Evolutionary conservation across 2,888 invertebrate species (phyloP).

Genomic region (Odontocolon sp.): DNA sequence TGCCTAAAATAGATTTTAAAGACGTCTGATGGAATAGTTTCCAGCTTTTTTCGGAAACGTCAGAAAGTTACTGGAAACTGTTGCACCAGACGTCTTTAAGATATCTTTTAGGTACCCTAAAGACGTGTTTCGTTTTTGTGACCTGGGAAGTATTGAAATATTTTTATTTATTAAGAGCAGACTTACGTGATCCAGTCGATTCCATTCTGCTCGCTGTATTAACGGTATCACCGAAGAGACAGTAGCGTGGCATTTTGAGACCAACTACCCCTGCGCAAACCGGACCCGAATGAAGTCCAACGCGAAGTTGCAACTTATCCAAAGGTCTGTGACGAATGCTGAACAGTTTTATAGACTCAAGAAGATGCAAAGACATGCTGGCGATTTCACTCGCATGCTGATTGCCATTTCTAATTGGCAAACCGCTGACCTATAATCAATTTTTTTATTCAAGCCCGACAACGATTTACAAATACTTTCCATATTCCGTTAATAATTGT

Average conservation of each 20-base stretch:
- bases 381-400: constrained; percentile 96
- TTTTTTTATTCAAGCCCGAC: neutral
- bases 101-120: too few relatives aligned
- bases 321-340: constrained; percentile 93
- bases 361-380: constrained; percentile 93
- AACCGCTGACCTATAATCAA: constrained; percentile 87
- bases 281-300: constrained; percentile 96
- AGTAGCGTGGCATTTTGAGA: constrained; percentile 96
- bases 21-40: too few relatives aligned
- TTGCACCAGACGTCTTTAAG: too few relatives aligned
- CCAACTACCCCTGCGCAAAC: constrained; percentile 97
- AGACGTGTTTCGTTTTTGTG: too few relatives aligned
- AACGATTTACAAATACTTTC: too few relatives aligned
- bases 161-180: neutral
- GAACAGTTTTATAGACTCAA: constrained; percentile 92
- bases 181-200: constrained; percentile 90
- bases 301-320: constrained; percentile 91
- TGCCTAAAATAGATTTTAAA: too few relatives aligned
- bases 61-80: too few relatives aligned
- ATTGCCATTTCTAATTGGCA: constrained; percentile 94
- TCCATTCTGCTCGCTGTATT: constrained; percentile 95
- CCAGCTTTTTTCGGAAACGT: too few relatives aligned
- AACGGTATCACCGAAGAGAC: constrained; percentile 96
- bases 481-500: too few relatives aligned
- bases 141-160: too few relatives aligned